phyloP scores from a whole-genome alignment of 2,113 vertebrate species.

The Colistium nudipinnis region DNA sequence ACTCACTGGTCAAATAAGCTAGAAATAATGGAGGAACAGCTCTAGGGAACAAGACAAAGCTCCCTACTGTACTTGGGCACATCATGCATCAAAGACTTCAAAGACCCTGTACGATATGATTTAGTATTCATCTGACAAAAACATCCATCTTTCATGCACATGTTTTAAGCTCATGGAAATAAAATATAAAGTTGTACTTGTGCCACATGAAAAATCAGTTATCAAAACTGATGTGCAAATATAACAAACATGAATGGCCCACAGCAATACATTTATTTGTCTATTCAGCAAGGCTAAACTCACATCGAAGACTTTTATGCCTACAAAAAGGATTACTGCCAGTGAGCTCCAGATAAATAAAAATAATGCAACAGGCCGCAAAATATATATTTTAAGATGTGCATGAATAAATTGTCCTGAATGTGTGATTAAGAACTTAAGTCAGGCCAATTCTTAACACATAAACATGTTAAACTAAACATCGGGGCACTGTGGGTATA shows the following conservation, averaged over 20 bases:
- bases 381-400: no score
- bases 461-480: not conserved
- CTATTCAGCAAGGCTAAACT: not conserved
- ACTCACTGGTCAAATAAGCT: not conserved
- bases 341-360: no score
- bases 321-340: no score
- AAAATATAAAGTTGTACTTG: not conserved
- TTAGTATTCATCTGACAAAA: slow-evolving; percentile 16
- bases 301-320: no score
- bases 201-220: not conserved
- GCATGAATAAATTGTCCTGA: no score
- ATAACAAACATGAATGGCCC: not conserved
- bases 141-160: slow-evolving; percentile 17
- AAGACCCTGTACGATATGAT: not conserved
- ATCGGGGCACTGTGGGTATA: not conserved
- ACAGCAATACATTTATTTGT: not conserved
- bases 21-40: not conserved
- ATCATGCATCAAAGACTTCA: slow-evolving; percentile 5
- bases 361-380: not conserved
- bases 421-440: not conserved
- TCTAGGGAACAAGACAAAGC: not conserved
- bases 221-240: slow-evolving; percentile 1
- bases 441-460: not conserved
- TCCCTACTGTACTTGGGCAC: not conserved
- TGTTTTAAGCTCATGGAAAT: slow-evolving; percentile 7